These are phyloP conservation scores for Halocynthia roretzi DNA, from an alignment of 23 tunicate genomes.

Conservation along the genomic window DNA sequence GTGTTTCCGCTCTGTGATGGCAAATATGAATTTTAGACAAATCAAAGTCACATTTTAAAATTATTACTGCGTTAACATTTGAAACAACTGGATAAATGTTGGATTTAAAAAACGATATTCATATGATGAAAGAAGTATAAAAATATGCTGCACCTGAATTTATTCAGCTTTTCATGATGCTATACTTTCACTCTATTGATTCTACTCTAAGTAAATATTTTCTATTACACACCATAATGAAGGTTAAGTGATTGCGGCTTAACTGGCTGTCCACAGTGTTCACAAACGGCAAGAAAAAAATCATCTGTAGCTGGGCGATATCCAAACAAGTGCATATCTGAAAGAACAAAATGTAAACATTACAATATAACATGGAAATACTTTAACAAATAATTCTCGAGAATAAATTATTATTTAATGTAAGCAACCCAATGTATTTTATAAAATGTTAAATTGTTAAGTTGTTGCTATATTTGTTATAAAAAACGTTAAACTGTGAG, in stretches of 20 bases:
- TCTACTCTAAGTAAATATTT: neutral
- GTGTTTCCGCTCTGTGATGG: too few species aligned
- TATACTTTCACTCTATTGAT: neutral
- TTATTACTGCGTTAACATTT: too few species aligned
- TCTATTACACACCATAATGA: conserved; percentile 55
- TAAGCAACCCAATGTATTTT: too few species aligned
- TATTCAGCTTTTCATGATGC: neutral
- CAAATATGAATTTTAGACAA: too few species aligned
- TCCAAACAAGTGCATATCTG: conserved; percentile 68
- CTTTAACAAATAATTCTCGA: neutral
- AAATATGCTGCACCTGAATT: neutral
- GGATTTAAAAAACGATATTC: too few species aligned
- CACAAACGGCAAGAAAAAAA: conserved; percentile 64
- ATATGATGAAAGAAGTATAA: too few species aligned
- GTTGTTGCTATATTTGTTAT: neutral
- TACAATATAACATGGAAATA: neutral
- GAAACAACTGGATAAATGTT: too few species aligned
- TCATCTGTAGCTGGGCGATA: conserved; percentile 68
- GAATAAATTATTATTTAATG: too few species aligned
- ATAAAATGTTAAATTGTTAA: too few species aligned
- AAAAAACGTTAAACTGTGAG: neutral
- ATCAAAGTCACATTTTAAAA: too few species aligned
- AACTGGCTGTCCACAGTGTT: conserved; percentile 67
- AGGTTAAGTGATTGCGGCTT: conserved; percentile 68
- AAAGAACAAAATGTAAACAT: conserved; percentile 1